Evolutionary conservation across 2,797 vertebrate species (phyloP).

Genomic region (Chelmon rostratus): DNA sequence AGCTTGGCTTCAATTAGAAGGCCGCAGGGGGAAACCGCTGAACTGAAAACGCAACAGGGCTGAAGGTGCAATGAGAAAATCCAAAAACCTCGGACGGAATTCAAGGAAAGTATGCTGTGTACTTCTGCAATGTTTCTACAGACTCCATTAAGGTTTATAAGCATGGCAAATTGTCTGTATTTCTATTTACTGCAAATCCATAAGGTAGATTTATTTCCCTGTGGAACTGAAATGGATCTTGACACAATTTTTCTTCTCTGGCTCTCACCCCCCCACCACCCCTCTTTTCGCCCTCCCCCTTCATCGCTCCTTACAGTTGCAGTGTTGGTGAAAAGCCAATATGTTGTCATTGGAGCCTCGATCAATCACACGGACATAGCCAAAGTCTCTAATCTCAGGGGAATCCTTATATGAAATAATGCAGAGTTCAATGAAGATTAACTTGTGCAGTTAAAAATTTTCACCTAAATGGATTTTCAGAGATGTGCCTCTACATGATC

Average conservation of each 20-base stretch:
- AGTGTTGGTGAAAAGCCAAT: conserved; percentile 66
- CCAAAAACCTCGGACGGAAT: conserved; percentile 8
- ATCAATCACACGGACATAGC: conserved; percentile 65
- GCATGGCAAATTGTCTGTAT: conserved; percentile 39
- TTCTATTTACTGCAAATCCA: conserved; percentile 62
- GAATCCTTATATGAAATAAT: conserved; percentile 55
- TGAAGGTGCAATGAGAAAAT: conserved; percentile 30
- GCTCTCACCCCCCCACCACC: conserved; percentile 31
- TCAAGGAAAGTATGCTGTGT: conserved; percentile 24
- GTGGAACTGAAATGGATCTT: conserved; percentile 53
- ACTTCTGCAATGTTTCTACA: conserved; percentile 22
- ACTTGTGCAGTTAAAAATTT: conserved; percentile 17
- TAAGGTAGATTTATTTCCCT: conserved; percentile 70
- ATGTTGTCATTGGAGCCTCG: conserved; percentile 64
- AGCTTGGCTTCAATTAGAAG: conserved; percentile 37
- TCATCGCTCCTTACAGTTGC: conserved; percentile 46
- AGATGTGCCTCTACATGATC: not conserved
- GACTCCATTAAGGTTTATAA: conserved; percentile 51
- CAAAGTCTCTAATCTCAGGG: conserved; percentile 58
- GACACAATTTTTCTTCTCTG: conserved; percentile 60
- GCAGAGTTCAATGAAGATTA: conserved; percentile 41
- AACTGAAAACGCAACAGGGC: conserved; percentile 29
- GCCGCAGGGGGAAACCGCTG: conserved; percentile 37
- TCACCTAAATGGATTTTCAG: conserved; percentile 10
- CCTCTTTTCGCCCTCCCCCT: conserved; percentile 21